phyloP scores from a whole-genome alignment of 2,113 vertebrate genomes.

The Cygnus atratus region DNA sequence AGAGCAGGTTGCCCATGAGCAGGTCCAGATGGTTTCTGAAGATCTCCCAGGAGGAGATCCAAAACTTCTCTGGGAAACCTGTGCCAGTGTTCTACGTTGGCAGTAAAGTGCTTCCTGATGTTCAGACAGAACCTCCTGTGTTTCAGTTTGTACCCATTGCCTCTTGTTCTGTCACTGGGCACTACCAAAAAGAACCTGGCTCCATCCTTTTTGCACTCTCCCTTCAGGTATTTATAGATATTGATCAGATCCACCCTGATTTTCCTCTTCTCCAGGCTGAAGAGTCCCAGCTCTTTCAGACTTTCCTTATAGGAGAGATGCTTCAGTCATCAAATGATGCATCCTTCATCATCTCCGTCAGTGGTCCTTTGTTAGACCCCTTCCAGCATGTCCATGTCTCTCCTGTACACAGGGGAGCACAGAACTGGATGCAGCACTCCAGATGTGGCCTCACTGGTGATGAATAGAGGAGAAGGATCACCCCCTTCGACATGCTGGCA shows the following conservation, averaged over 20 bases:
- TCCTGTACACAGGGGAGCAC: background rate
- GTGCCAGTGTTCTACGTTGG: background rate
- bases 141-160: background rate
- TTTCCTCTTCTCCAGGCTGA: background rate
- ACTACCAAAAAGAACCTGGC: background rate
- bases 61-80: background rate
- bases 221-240: background rate
- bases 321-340: background rate
- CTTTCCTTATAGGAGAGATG: background rate
- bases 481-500: no score
- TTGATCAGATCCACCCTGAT: background rate
- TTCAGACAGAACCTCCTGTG: background rate
- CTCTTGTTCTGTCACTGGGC: background rate
- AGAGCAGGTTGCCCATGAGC: background rate
- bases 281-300: background rate
- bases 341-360: background rate
- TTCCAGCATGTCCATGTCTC: background rate
- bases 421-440: background rate
- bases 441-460: background rate
- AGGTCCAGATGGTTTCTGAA: background rate
- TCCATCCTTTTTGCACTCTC: background rate
- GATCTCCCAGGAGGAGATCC: background rate
- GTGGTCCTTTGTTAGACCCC: background rate
- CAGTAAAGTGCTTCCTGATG: no score
- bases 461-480: background rate